A percentile compares a stretch with the other conserved stretches of the same genome.
phyloP scores from a whole-genome alignment of 2,888 invertebrate genomes.

The Psylliodes chrysocephalus region DNA sequence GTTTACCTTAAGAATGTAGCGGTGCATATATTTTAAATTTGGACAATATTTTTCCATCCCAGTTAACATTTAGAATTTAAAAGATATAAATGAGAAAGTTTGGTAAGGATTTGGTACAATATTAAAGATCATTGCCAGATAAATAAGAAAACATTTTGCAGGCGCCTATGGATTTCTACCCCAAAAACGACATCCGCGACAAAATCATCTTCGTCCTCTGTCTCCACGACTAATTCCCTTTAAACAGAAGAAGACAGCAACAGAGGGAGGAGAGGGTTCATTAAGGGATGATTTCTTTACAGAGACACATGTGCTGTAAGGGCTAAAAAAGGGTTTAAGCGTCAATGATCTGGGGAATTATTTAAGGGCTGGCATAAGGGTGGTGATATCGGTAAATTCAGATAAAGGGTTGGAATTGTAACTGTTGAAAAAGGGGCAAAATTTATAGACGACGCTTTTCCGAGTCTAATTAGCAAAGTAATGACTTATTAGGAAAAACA shows the following conservation, averaged over 20 bases:
- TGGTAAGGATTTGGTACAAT: no score
- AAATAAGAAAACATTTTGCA: no score
- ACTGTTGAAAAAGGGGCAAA: slow-evolving; percentile 56
- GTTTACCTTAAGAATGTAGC: no score
- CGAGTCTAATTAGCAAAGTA: slow-evolving; percentile 59
- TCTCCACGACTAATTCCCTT: slow-evolving; percentile 17
- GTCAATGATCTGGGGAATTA: slow-evolving; percentile 62
- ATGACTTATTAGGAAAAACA: slow-evolving; percentile 56
- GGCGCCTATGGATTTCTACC: background rate
- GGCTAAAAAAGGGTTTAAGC: slow-evolving; percentile 61
- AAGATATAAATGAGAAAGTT: no score
- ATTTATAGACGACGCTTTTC: slow-evolving; percentile 59
- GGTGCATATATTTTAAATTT: no score
- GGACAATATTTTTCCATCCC: no score
- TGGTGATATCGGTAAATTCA: slow-evolving; percentile 59
- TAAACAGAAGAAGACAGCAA: slow-evolving; percentile 23
- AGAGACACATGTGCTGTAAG: slow-evolving; percentile 57
- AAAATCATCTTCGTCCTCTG: slow-evolving; percentile 29
- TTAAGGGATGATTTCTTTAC: slow-evolving; percentile 46
- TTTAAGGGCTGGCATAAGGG: slow-evolving; percentile 59
- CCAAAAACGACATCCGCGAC: slow-evolving; percentile 24
- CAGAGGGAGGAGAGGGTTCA: slow-evolving; percentile 34
- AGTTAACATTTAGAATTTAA: no score
- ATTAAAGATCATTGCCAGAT: no score
- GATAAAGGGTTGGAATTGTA: slow-evolving; percentile 58